Base-by-base conservation (phyloP, 2,888 invertebrate species). In the Chloroclystis v-ata region DNA sequence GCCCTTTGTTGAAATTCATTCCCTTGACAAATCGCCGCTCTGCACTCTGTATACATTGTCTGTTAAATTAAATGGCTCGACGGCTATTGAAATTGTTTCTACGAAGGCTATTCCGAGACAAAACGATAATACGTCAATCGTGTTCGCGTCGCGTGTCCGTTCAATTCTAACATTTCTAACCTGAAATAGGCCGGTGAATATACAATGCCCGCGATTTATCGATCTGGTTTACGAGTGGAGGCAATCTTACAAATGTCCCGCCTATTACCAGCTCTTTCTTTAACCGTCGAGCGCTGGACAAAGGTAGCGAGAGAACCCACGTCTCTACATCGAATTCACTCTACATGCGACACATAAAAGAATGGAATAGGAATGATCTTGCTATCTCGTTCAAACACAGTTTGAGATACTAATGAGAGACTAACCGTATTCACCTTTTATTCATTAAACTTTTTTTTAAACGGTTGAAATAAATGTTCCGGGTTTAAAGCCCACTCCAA, bases 1-100 rank as follows among this genome's bases (percentile, higher is more conserved):
- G 72, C 72, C 78, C 79, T 80, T 86, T 86, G 87, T 87, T 77
- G 72, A 73, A 79, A 84, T 85, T 79, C 82, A 81, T 84, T 83
- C 78, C 79, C 75, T 79, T 87, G 87, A 87, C 86, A 86, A 87
- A 87, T 87, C 82, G 78, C 73, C 69, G 65, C 68, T 73, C 75
- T 79, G 76, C 76, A 81, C 79, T 77, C 75, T 63, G 69, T 77
- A 68, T 72, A 80, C 72, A 80, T 82, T 84, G 82, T 83, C 79
- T 76, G 79, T 76, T 74, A 73, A 77, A 80, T 81, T 78, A 82
- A 83, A 83, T 82, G 77, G 82, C 75, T 70, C 74, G 72, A 57
- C 74, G 67, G 66, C 71, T 58, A 78, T 80, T 75, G 78, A 78
- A 80, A 79, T 77, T 66, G 75, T 72, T 82, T 80, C 82, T 74